These are phyloP conservation scores for Buphagus erythrorhynchus DNA, from an alignment of 2,797 vertebrate species.

Conservation along the genomic window DNA sequence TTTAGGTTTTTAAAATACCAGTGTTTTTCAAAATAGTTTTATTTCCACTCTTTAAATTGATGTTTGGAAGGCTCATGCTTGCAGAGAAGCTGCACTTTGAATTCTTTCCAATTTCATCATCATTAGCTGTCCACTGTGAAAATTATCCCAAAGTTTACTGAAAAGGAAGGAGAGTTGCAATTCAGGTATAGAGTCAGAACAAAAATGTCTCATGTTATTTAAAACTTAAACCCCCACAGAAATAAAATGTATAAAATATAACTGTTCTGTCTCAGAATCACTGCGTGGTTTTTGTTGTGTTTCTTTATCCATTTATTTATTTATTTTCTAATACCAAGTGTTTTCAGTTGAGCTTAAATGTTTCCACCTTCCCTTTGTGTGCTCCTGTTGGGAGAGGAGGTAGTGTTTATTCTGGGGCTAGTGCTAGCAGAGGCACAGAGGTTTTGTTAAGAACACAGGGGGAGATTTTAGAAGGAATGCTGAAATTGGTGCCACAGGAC, in stretches of 20 bases:
- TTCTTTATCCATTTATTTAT: neutral
- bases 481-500: fast-evolving
- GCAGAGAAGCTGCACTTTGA: neutral
- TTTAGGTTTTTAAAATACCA: neutral
- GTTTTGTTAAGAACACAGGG: neutral
- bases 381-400: neutral
- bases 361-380: neutral
- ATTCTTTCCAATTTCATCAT: neutral
- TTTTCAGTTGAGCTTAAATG: neutral
- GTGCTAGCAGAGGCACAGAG: neutral
- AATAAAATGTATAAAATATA: neutral
- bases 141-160: constrained; percentile 27
- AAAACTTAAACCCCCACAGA: neutral
- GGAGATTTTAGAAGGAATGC: neutral
- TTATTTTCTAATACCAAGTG: neutral
- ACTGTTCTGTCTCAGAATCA: neutral
- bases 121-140: neutral
- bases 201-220: neutral
- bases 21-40: neutral
- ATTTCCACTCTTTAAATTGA: neutral
- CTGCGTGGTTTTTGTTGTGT: neutral
- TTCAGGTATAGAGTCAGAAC: neutral
- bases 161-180: constrained; percentile 4
- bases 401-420: neutral
- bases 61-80: neutral